Evolutionary conservation across 2,113 vertebrate genomes (phyloP).

Genomic region (Eptesicus fuscus): DNA sequence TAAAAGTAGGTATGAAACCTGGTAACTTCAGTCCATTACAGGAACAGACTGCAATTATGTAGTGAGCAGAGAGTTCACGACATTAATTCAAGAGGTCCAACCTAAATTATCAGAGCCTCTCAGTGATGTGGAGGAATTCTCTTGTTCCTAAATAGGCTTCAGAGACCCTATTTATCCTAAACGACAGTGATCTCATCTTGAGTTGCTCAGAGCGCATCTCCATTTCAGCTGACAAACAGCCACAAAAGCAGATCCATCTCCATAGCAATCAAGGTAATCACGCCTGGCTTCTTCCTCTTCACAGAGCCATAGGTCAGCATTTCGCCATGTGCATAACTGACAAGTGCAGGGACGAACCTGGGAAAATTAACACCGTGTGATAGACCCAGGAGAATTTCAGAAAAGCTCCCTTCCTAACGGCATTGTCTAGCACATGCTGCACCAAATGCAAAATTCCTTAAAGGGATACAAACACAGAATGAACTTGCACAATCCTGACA

Average conservation of each 20-base stretch:
- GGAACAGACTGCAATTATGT: constrained; percentile 59
- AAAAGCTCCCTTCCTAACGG: neutral
- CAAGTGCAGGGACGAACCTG: neutral
- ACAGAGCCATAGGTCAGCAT: neutral
- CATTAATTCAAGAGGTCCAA: constrained; percentile 10
- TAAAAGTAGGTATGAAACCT: constrained; percentile 63
- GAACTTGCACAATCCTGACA: neutral
- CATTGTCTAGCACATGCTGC: neutral
- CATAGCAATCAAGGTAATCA: neutral
- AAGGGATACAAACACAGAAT: neutral
- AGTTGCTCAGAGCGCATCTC: constrained; percentile 23
- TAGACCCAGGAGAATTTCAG: neutral
- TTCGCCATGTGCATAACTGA: neutral
- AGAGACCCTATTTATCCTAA: constrained; percentile 28
- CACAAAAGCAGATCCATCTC: constrained; percentile 34
- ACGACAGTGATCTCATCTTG: constrained; percentile 52
- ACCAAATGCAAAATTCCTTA: neutral
- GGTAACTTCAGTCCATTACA: constrained; percentile 59
- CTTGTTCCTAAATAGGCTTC: constrained; percentile 38
- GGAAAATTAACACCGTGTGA: neutral
- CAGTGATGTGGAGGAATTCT: neutral
- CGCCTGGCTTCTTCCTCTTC: neutral
- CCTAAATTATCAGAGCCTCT: neutral
- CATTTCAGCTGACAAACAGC: neutral
- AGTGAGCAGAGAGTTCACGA: constrained; percentile 5